Conservation (phyloP, 2,888 invertebrate species). For the Laspeyria flexula region DNA sequence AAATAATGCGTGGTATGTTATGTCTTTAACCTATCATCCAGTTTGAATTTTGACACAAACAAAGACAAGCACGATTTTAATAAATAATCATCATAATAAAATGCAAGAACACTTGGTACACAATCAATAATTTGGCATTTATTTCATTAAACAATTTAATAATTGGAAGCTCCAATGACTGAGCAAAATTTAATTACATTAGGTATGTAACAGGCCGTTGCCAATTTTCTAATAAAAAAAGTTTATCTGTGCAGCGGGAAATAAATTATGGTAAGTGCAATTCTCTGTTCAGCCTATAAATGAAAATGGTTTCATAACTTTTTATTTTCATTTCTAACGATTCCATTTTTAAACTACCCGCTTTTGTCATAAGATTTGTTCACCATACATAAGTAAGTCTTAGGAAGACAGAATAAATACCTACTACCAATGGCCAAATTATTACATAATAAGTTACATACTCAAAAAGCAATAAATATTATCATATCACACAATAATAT, state of each 20-base stretch:
- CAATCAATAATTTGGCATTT: slow-evolving; percentile 47
- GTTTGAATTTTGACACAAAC: slow-evolving; percentile 39
- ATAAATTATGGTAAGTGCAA: slow-evolving; percentile 2
- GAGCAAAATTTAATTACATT: slow-evolving; percentile 63
- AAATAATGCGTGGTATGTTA: slow-evolving; percentile 43
- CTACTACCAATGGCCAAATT: slow-evolving; percentile 34
- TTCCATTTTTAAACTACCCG: slow-evolving; percentile 12
- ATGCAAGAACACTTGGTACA: slow-evolving; percentile 39
- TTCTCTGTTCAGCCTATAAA: background rate
- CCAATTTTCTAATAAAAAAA: slow-evolving; percentile 11
- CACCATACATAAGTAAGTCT: slow-evolving; percentile 24
- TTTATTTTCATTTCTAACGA: slow-evolving; percentile 7
- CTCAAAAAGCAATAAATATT: slow-evolving; percentile 57
- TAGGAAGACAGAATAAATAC: slow-evolving; percentile 49
- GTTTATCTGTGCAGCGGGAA: background rate
- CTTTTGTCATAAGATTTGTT: slow-evolving; percentile 20
- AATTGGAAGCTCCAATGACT: slow-evolving; percentile 73
- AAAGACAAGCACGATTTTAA: slow-evolving; percentile 50
- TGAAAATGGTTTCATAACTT: background rate
- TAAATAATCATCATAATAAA: slow-evolving; percentile 34
- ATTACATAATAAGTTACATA: slow-evolving; percentile 22
- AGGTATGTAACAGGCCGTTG: slow-evolving; percentile 31
- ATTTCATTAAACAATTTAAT: slow-evolving; percentile 31
- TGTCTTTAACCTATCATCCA: slow-evolving; percentile 41
- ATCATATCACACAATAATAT: slow-evolving; percentile 66